Conservation (phyloP, 2,888 invertebrate genomes). For the Protodeltote pygarga region DNA sequence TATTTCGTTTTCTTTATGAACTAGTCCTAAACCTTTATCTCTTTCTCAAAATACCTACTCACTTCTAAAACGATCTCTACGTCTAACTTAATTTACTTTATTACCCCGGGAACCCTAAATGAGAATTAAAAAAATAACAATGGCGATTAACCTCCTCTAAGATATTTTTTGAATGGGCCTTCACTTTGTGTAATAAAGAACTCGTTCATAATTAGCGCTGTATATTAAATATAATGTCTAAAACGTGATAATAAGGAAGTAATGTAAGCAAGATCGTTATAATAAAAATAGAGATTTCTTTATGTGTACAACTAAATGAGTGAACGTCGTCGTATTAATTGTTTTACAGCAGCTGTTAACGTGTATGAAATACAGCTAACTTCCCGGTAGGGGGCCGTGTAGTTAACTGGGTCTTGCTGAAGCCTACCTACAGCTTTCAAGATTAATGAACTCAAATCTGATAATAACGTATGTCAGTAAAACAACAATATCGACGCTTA, state of each 20-base stretch:
- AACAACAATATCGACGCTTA: constrained; percentile 18
- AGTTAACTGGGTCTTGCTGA: constrained; percentile 49
- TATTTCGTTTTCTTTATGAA: too few relatives aligned
- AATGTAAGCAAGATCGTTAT: constrained; percentile 81
- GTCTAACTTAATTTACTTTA: too few relatives aligned
- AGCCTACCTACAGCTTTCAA: constrained; percentile 10
- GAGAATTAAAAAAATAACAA: constrained; percentile 67
- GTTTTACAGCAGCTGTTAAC: constrained; percentile 72
- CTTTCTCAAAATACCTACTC: too few relatives aligned
- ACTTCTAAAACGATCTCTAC: too few relatives aligned
- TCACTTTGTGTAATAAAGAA: constrained; percentile 76
- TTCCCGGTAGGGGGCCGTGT: constrained; percentile 59
- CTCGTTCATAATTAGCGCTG: constrained; percentile 81
- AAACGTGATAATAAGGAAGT: constrained; percentile 83
- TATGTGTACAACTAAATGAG: constrained; percentile 80
- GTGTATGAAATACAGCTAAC: constrained; percentile 68
- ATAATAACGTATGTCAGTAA: constrained; percentile 11
- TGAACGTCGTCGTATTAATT: constrained; percentile 75
- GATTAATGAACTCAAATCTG: constrained; percentile 6
- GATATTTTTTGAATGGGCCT: constrained; percentile 73
- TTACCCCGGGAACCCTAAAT: constrained; percentile 58
- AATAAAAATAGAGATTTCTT: constrained; percentile 80
- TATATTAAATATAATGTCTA: constrained; percentile 81
- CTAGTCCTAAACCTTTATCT: too few relatives aligned
- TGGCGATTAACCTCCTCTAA: constrained; percentile 74